A percentile compares a stretch with the other conserved stretches of the same genome.
Conservation (phyloP, 2,113 vertebrate genomes). For the Hymenochirus boettgeri region DNA sequence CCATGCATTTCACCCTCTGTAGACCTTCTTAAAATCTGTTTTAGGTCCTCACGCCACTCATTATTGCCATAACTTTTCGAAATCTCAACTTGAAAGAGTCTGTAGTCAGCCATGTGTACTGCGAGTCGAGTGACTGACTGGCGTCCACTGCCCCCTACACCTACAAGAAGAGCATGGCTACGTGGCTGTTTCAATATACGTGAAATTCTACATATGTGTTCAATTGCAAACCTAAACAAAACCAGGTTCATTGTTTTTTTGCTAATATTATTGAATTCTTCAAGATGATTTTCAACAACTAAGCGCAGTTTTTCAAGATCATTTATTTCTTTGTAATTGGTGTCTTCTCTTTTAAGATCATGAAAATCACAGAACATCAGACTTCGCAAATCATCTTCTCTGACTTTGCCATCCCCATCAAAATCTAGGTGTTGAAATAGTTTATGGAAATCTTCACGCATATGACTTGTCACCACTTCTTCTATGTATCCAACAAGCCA, state of each 20-base stretch:
- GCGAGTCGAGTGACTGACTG: slow-evolving; percentile 84
- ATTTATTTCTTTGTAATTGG: slow-evolving; percentile 72
- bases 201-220: slow-evolving; percentile 84
- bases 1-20: slow-evolving; percentile 73
- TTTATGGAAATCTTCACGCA: slow-evolving; percentile 75
- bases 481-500: slow-evolving; percentile 77
- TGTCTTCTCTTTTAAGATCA: slow-evolving; percentile 76
- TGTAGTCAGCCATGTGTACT: slow-evolving; percentile 79
- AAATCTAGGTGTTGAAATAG: slow-evolving; percentile 77
- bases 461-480: slow-evolving; percentile 56
- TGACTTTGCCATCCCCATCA: slow-evolving; percentile 69
- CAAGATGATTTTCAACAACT: slow-evolving; percentile 75
- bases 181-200: slow-evolving; percentile 84
- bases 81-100: slow-evolving; percentile 83
- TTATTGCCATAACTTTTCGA: slow-evolving; percentile 72
- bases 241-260: slow-evolving; percentile 87
- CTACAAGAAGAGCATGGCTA: slow-evolving; percentile 82
- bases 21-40: slow-evolving; percentile 73
- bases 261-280: slow-evolving; percentile 81
- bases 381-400: slow-evolving; percentile 81
- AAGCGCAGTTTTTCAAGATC: slow-evolving; percentile 64
- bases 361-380: slow-evolving; percentile 92
- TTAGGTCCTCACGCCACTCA: slow-evolving; percentile 85
- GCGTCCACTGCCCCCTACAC: slow-evolving; percentile 83
- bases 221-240: slow-evolving; percentile 83